Base-by-base conservation (phyloP, 1,140 invertebrate species). In the Heliconius nattereri region DNA sequence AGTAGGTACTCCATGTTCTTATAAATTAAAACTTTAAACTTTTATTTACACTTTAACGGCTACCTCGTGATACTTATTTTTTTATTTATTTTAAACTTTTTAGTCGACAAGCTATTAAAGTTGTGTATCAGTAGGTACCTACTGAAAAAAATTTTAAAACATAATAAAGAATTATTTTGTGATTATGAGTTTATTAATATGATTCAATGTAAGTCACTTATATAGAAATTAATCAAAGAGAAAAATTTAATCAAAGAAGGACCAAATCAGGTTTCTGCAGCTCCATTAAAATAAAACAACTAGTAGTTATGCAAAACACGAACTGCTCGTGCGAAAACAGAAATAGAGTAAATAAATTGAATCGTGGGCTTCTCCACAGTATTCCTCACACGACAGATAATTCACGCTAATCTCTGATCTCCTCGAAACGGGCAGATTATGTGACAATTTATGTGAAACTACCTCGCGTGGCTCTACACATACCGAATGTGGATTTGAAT, bases 401-500 rank as follows among this genome's bases (percentile, higher is more conserved):
- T 78, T 78, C 82, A 78, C 49, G 70, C 52, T 81, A 83, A 83
- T 81, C 82, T 37, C 76, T 71, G 77, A 78, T 78, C 77, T 78
- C 35, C 75, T 76, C 23, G 80, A 78, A 81, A 76, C 73, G 71
- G 54, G 60, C 66, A 84, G 80, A 78, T 79, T 76, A 76, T 76
- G 82, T 79, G 80, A 84, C 78, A 82, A 84, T 84, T 84, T 84
- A 84, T 84, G 76, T 81, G 76, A 78, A 73, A 60, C 76, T 78
- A 71, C 32, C 70, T 66, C 76, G 52, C 37, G 75, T 57, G 54
- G 49, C 60, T 23, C 66, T 80, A 37, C 71, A 80, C 83, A 80
- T 81, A 81, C 78, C 54, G 81, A 84, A 75, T 80, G 73, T 32
- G 60, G 32, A 32, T 19, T 29, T 9, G 76, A 71, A 78, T 78